These are phyloP conservation scores for Nesidiocoris tenuis DNA, from an alignment of 2,888 invertebrate species.

Conservation along the genomic window DNA sequence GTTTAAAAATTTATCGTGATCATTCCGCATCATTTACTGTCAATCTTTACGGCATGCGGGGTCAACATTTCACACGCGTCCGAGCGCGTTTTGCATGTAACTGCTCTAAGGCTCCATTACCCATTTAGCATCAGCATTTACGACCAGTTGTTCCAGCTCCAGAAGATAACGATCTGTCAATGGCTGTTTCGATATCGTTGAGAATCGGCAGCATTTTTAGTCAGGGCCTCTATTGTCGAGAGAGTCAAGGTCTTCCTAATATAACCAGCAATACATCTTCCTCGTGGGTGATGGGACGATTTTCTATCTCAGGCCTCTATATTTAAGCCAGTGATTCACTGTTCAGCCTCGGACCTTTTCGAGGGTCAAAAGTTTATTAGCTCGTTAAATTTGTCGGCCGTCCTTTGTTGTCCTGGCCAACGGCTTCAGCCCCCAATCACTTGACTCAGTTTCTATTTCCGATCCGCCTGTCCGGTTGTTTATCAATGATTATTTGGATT, in stretches of 20 bases:
- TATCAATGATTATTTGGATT: not conserved
- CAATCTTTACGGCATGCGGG: too few species aligned
- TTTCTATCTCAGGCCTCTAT: slow-evolving; percentile 3
- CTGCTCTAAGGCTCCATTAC: too few species aligned
- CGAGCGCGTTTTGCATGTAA: too few species aligned
- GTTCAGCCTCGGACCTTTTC: not conserved
- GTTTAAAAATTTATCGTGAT: too few species aligned
- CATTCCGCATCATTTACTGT: too few species aligned
- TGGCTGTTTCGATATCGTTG: not conserved
- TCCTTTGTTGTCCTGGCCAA: slow-evolving; percentile 5
- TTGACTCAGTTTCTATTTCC: slow-evolving; percentile 18
- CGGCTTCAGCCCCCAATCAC: slow-evolving; percentile 9
- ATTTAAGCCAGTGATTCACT: slow-evolving; percentile 16
- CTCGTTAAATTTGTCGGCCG: not conserved
- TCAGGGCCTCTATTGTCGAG: not conserved
- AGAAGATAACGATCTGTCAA: too few species aligned
- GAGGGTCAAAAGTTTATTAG: slow-evolving; percentile 30
- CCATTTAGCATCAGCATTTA: too few species aligned
- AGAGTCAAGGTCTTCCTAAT: slow-evolving; percentile 12
- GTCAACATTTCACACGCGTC: too few species aligned
- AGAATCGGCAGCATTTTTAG: not conserved
- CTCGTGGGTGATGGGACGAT: not conserved
- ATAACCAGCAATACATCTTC: not conserved
- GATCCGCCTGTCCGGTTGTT: not conserved
- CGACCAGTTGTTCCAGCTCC: too few species aligned